These are phyloP conservation scores for Siniperca knerii DNA, from an alignment of 2,113 vertebrate genomes.

Conservation along the genomic window DNA sequence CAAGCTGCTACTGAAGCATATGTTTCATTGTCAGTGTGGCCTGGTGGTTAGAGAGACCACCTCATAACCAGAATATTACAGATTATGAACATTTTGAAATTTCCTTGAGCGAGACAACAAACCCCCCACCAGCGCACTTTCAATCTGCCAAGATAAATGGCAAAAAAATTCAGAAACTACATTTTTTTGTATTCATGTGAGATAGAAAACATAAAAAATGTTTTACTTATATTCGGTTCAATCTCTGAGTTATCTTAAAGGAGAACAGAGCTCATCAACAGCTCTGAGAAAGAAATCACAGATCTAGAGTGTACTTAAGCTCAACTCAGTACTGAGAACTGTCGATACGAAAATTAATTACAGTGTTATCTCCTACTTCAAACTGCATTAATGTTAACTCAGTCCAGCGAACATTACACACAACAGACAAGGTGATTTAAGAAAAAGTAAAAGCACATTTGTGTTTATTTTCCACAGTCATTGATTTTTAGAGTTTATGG, in stretches of 20 bases:
- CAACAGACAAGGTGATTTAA: slow-evolving; percentile 25
- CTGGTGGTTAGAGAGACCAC: neutral
- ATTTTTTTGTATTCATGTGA: neutral
- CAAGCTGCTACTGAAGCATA: slow-evolving; percentile 5
- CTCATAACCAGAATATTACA: neutral
- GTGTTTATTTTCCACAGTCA: slow-evolving; percentile 32
- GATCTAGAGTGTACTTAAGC: slow-evolving; percentile 53
- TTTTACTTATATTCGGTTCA: slow-evolving; percentile 50
- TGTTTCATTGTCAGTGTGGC: slow-evolving; percentile 8
- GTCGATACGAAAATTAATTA: slow-evolving; percentile 76
- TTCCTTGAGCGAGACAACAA: neutral
- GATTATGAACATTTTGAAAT: neutral
- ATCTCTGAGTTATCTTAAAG: slow-evolving; percentile 32
- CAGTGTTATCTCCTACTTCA: slow-evolving; percentile 58
- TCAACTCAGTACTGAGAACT: slow-evolving; percentile 22
- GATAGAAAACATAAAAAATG: slow-evolving; percentile 31
- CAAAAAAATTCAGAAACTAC: neutral
- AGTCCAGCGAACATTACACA: slow-evolving; percentile 22
- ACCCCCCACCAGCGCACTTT: neutral
- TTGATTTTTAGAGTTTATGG: slow-evolving; percentile 24
- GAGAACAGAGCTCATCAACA: slow-evolving; percentile 43
- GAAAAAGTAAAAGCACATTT: neutral
- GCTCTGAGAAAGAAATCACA: slow-evolving; percentile 36
- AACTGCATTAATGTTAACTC: slow-evolving; percentile 43
- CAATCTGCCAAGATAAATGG: neutral